Evolutionary conservation across 2,888 invertebrate genomes (phyloP).

Genomic region (Tetanocera ferruginea): DNA sequence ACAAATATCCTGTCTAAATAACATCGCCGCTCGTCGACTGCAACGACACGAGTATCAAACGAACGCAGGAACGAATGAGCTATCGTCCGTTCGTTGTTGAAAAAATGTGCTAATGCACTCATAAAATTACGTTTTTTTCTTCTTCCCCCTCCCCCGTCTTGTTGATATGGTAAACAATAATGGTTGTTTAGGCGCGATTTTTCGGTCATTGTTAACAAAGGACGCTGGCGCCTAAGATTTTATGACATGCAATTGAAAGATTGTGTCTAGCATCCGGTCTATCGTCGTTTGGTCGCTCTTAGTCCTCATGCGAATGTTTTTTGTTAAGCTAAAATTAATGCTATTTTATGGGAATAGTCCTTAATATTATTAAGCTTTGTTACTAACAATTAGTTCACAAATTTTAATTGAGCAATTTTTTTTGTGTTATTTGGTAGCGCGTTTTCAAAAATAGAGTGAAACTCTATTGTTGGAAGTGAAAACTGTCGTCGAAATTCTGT

Average conservation of each 20-base stretch:
- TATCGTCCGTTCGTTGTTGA: conserved; percentile 45
- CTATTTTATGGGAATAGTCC: too few relatives aligned
- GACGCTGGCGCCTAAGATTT: conserved; percentile 46
- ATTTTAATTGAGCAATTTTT: too few relatives aligned
- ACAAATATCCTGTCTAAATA: conserved; percentile 38
- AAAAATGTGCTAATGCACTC: conserved; percentile 49
- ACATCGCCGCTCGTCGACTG: conserved; percentile 43
- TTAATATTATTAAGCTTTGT: too few relatives aligned
- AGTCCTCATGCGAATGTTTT: too few relatives aligned
- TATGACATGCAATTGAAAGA: conserved; percentile 1
- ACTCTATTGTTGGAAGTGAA: too few relatives aligned
- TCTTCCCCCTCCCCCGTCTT: background rate
- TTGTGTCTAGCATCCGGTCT: background rate
- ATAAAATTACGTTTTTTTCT: conserved; percentile 43
- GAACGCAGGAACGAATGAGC: conserved; percentile 32
- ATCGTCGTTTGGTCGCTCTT: background rate
- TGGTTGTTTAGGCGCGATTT: conserved; percentile 47
- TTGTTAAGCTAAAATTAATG: too few relatives aligned
- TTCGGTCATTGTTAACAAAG: conserved; percentile 40
- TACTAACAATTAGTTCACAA: too few relatives aligned
- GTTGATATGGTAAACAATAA: conserved; percentile 38
- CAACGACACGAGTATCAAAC: background rate
- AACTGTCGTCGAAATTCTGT: too few relatives aligned
- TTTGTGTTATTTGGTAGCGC: too few relatives aligned
- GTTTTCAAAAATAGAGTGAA: too few relatives aligned